Evolutionary conservation across 2,113 vertebrate species (phyloP), one percentile per base, ranked within the genome.

Genomic region (Phaetusa simplex): DNA sequence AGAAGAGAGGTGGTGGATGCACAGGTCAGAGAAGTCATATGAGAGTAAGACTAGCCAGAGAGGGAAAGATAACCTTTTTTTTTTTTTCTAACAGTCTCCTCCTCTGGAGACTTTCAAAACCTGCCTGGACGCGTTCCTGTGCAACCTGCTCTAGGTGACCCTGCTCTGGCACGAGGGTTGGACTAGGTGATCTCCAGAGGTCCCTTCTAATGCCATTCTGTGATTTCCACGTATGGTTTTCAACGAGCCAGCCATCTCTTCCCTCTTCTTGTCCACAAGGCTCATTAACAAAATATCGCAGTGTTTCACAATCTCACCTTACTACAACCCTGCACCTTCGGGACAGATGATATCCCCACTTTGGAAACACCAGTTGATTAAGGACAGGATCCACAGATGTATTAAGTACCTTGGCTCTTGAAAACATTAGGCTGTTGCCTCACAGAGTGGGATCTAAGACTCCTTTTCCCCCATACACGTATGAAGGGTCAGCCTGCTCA

Each of bases 371-470:
- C 27, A 22, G 23, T 10, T 61, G 15, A 26, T 6, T 36, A 65
- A 74, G 11, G 50, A 81, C 45, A 42, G 15, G 13, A 56, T 32
- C 30, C 64, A 81, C 11, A 56, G 49, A 71, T 0, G 3, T 49
- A 45, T 24, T 20, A 40, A 50, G 27, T 17, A 74, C 27, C 18
- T 78, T 36, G 30, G 34, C 20, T 59, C 55, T 36, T 72, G 43
- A 64, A 86, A 93, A 50, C 43, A 18, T 27, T 56, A 45, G 19
- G 14, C 24, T 80, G 18, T 34, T 50, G 52, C 45, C 53, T 45
- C 45, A 77, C 11, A 0, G 0, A 70, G 26, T 21, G 5, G 14
- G 26, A 45, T 70, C 49, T 16, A 55, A 76, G 32, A 19, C 19
- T 69, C 61, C 34, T 50, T 43, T 11, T 5, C 9, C 4, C 2